Base-by-base conservation (phyloP, 2,888 invertebrate species). In the Volucella bombylans region DNA sequence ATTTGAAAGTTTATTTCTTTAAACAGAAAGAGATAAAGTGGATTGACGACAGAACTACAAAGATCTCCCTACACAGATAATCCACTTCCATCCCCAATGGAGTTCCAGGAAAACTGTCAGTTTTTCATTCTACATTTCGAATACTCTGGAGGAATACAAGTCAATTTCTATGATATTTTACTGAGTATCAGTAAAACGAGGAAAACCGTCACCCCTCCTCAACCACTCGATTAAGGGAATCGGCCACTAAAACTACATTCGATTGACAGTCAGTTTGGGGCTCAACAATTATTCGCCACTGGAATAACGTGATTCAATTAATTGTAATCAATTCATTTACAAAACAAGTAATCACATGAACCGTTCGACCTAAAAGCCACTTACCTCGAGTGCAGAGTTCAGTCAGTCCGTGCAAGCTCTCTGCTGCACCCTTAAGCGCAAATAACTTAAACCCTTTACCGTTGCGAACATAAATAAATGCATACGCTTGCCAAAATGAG, bases 261-360 rank as follows among this genome's bases (percentile, higher is more conserved):
- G 59, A 68, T 73, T 73, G 67, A 54, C 47, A 62, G 67, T 31
- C 31, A 6, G 31, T 43, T 62, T 47, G 31, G 47, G 23, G 73
- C 52, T 54, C 45, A 45, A 64, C 71, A 67, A 73, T 78, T 78
- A 55, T 64, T 68, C 41, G 49, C 52, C 62, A 78, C 52, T 38
- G 52, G 64, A 69, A 69, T 57, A 69, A 73, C 73, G 73, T 82
- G 77, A 77, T 73, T 74, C 68, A 45, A 73, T 82, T 73, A 82
- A 82, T 73, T 82, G 79, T 79, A 65, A 74, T 68, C 55, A 83
- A 69, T 83, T 69, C 73, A 69, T 83, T 83, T 74, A 64, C 68
- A 69, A 74, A 61, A 79, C 78, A 83, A 73, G 79, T 74, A 83
- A 83, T 79, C 74, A 74, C 73, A 74, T 83, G 79, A 74, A 67